These are phyloP conservation scores for Listronotus bonariensis DNA, from an alignment of 1,140 invertebrate species.

Conservation along the genomic window DNA sequence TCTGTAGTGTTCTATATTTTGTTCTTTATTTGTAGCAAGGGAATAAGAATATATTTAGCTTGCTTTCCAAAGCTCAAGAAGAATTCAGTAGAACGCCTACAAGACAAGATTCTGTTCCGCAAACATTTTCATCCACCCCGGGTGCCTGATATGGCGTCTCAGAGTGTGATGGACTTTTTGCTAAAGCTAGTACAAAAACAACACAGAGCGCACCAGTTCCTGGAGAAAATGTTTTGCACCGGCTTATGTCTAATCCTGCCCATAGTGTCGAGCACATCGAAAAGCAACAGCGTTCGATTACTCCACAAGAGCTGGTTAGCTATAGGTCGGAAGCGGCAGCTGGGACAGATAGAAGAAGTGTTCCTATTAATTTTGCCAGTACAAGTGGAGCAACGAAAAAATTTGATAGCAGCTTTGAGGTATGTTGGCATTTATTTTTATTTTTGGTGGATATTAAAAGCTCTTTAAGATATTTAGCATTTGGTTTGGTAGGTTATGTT, in stretches of 20 bases:
- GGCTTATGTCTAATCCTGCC: slow-evolving; percentile 78
- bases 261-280: slow-evolving; percentile 87
- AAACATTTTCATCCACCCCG: slow-evolving; percentile 47
- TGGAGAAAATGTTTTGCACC: slow-evolving; percentile 61
- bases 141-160: slow-evolving; percentile 62
- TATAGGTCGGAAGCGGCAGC: slow-evolving; percentile 47
- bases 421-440: background rate
- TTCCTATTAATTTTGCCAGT: slow-evolving; percentile 52
- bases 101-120: slow-evolving; percentile 47
- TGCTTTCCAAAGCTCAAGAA: slow-evolving; percentile 88
- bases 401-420: slow-evolving; percentile 27
- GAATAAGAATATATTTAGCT: slow-evolving; percentile 55
- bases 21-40: slow-evolving; percentile 13
- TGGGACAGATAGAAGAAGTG: slow-evolving; percentile 54
- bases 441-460: no score
- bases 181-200: slow-evolving; percentile 73
- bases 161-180: slow-evolving; percentile 87
- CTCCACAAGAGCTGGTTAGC: slow-evolving; percentile 62
- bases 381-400: slow-evolving; percentile 26
- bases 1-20: slow-evolving; percentile 1
- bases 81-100: slow-evolving; percentile 66
- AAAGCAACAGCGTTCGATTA: slow-evolving; percentile 78
- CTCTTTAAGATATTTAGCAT: no score
- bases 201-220: slow-evolving; percentile 60
- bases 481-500: no score